Base-by-base conservation (phyloP, 2,888 invertebrate genomes). In the Craniophora ligustri region DNA sequence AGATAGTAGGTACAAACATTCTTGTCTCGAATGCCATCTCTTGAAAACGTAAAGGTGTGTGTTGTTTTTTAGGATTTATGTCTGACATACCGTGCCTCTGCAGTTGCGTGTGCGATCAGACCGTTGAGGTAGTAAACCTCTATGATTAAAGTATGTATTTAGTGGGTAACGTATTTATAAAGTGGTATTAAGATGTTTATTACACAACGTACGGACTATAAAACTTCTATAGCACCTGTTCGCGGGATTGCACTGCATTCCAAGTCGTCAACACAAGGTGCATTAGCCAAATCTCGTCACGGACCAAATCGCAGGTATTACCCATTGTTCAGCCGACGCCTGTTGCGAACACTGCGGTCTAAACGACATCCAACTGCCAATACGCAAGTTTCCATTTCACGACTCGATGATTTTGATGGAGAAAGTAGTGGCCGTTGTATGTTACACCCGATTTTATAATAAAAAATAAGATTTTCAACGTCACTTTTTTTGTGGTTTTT, bases 301-400 rank as follows among this genome's bases (percentile, higher is more conserved):
- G 77, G 78, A 61, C 67, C 66, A 68, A 48, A 55, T 54, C 57
- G 23, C 59, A 47, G 34, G 28, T 49, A 54, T 44, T 55, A 49
- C 36, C 44, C 34, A 62, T 62, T 58, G 72, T 69, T 26, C 60
- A 19, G 5, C 19, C 19, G 44, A 30, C 21, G 41, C 40, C 39
- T 58, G 53, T 69, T 63, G 72, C 69, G 23, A 32, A 36, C 18
- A 13, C 30, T 40, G 40, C 32, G 36, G 39, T 53, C 58, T 50
- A 32, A 51, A 28, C 40, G 46, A 57, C 48, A 54, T 34, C 54
- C 49, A 56, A 61, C 45, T 44, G 58, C 39, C 57, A 75, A 77
- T 82, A 80, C 81, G 82, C 83, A 83, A 84, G 82, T 56, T 86
- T 84, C 82, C 75, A 88, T 90, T 91, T 89, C 89, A 91, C 89